These are phyloP conservation scores for Sanderia malayensis DNA, from an alignment of 30 jellyfish, hydroid and myxozoan genomes.

Conservation along the genomic window DNA sequence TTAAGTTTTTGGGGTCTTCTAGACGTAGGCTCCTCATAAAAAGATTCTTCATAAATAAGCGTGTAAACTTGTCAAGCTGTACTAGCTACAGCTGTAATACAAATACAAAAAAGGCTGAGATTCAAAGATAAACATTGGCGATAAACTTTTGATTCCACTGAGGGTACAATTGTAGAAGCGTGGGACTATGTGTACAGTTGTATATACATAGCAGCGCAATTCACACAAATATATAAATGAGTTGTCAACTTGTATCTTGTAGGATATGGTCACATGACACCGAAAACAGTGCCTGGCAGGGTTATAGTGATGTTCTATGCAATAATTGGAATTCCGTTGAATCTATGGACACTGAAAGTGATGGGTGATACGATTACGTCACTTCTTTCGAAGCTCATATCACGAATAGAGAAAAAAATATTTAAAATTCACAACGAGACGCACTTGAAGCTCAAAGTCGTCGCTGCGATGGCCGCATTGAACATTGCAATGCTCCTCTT, in stretches of 20 bases:
- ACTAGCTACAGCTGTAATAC: no score
- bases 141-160: no score
- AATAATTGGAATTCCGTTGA: constrained; percentile 61
- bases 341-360: constrained; percentile 67
- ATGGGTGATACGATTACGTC: constrained; percentile 60
- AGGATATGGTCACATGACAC: constrained; percentile 85
- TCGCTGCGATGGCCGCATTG: constrained; percentile 51
- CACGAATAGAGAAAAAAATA: constrained; percentile 39
- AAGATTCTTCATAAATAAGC: no score
- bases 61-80: no score
- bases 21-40: no score
- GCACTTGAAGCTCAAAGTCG: constrained; percentile 50
- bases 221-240: not conserved
- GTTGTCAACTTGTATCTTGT: not conserved
- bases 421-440: constrained; percentile 28
- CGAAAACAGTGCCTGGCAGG: constrained; percentile 64
- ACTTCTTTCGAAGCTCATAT: constrained; percentile 14
- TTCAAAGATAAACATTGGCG: no score
- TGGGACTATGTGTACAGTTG: no score
- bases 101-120: no score
- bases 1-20: no score
- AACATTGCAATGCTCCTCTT: constrained; percentile 53
- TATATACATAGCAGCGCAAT: no score
- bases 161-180: no score
- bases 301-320: constrained; percentile 57